These are phyloP conservation scores for Chalcosyrphus nemorum DNA, from an alignment of 2,888 invertebrate species.

Conservation along the genomic window DNA sequence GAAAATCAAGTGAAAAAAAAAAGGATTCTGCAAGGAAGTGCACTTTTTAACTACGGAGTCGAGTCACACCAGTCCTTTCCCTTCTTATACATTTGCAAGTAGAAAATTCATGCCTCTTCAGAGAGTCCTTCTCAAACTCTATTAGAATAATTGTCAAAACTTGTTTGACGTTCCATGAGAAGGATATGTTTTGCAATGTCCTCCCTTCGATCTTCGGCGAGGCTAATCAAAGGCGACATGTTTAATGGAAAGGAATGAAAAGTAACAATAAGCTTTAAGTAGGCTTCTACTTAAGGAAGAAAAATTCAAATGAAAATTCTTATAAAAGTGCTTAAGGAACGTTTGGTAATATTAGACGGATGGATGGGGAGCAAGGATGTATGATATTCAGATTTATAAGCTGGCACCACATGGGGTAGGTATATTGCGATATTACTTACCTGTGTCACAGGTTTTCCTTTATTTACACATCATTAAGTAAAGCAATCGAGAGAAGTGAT, in stretches of 20 bases:
- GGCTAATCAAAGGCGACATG: neutral
- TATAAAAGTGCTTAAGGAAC: neutral
- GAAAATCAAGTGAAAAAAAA: neutral
- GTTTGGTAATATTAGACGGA: neutral
- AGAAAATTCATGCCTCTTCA: neutral
- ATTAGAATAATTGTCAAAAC: conserved; percentile 12
- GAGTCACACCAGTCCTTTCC: too few species aligned
- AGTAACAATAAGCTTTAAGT: neutral
- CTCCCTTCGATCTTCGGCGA: neutral
- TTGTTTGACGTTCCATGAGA: neutral
- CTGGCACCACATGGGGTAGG: conserved; percentile 15
- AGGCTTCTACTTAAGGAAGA: neutral
- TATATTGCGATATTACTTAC: neutral
- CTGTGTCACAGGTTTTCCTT: conserved; percentile 22
- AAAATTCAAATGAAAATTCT: neutral
- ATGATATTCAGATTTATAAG: neutral
- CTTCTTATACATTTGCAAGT: too few species aligned
- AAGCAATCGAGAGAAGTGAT: neutral
- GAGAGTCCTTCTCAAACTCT: neutral
- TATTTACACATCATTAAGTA: conserved; percentile 40
- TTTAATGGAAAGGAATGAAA: neutral
- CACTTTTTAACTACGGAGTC: too few species aligned
- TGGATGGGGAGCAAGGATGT: neutral
- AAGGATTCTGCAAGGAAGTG: conserved; percentile 27
- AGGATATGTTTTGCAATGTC: neutral